These are phyloP conservation scores for Lamproptera curius DNA, from an alignment of 2,888 invertebrate species.

Conservation along the genomic window DNA sequence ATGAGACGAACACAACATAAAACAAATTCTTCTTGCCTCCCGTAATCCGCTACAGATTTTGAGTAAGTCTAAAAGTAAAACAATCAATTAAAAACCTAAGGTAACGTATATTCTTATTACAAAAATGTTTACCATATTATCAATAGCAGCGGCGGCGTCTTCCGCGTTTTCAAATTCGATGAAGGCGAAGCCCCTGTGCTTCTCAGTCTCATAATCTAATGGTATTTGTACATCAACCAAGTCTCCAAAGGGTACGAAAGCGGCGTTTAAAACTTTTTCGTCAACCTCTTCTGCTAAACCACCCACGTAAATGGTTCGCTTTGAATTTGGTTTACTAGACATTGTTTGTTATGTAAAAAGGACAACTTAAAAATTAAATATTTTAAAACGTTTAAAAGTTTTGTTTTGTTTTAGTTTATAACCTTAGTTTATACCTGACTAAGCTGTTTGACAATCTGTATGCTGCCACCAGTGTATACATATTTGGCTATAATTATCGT, in stretches of 20 bases:
- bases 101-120: no score
- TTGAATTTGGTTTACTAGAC: conserved; percentile 81
- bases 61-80: no score
- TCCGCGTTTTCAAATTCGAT: conserved; percentile 98
- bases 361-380: no score
- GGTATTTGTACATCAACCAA: conserved; percentile 99
- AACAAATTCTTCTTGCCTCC: no score
- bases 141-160: conserved; percentile 99
- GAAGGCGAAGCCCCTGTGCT: conserved; percentile 99
- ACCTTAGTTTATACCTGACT: not conserved
- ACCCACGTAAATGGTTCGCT: conserved; percentile 91
- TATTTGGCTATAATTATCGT: no score
- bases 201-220: conserved; percentile 97
- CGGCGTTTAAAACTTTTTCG: conserved; percentile 95
- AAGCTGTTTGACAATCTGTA: no score
- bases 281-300: conserved; percentile 97
- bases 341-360: conserved; percentile 33
- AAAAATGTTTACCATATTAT: conserved; percentile 99
- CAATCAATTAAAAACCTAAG: no score
- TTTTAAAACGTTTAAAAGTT: no score
- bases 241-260: conserved; percentile 99
- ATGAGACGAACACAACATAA: no score
- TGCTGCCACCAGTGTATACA: no score
- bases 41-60: no score
- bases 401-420: not conserved